Evolutionary conservation across 2,113 vertebrate genomes (phyloP).

Genomic region (Channa argus): DNA sequence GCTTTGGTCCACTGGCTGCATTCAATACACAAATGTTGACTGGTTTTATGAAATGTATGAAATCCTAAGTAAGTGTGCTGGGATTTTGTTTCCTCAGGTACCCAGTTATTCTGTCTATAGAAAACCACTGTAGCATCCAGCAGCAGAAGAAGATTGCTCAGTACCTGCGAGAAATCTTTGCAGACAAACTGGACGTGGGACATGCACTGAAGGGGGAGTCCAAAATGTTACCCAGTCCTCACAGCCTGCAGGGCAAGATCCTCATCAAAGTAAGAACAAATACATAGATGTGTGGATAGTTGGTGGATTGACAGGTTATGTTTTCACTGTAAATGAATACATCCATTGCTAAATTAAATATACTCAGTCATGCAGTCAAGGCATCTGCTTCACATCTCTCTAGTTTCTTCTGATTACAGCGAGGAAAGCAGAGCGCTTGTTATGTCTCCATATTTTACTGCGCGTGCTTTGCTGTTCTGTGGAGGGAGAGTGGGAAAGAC

Average conservation of each 20-base stretch:
- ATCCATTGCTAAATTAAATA: constrained; percentile 7
- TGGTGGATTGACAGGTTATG: not conserved
- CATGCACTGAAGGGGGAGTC: constrained; percentile 83
- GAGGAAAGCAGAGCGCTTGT: constrained; percentile 22
- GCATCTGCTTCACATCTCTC: not conserved
- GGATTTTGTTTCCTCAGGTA: constrained; percentile 80
- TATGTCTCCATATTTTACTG: constrained; percentile 34
- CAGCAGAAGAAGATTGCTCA: constrained; percentile 97
- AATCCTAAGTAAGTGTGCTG: constrained; percentile 8
- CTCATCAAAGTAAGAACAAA: constrained; percentile 90
- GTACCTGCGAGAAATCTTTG: constrained; percentile 92
- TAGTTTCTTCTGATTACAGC: constrained; percentile 16
- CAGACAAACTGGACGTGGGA: constrained; percentile 91
- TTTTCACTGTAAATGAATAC: not conserved
- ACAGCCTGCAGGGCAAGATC: constrained; percentile 93
- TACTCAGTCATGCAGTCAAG: not conserved
- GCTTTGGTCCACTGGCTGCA: not conserved
- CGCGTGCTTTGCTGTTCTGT: not conserved
- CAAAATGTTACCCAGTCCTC: constrained; percentile 92
- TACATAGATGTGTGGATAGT: not conserved
- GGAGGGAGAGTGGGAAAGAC: constrained; percentile 3
- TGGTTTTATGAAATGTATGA: not conserved
- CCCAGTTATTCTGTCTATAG: constrained; percentile 94
- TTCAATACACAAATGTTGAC: not conserved
- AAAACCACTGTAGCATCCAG: constrained; percentile 96